Evolutionary conservation across 2,888 invertebrate species (phyloP).

Genomic region (Sepiola atlantica): DNA sequence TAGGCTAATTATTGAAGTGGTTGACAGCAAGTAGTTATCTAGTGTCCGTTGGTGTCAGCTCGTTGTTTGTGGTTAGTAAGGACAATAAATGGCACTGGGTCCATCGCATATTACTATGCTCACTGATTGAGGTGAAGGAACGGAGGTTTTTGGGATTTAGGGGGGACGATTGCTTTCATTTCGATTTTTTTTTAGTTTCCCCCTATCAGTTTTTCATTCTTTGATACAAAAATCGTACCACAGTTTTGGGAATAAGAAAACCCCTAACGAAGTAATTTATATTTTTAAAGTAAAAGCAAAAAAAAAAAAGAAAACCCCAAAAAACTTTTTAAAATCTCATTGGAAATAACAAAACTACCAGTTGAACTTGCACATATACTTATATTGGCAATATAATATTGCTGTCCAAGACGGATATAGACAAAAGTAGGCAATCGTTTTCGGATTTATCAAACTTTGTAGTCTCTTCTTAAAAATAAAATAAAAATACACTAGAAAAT

Average conservation of each 20-base stretch:
- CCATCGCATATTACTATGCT: not conserved
- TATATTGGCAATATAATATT: too few species aligned
- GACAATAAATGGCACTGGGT: not conserved
- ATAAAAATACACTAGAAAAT: too few species aligned
- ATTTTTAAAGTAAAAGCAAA: not conserved
- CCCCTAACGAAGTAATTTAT: accelerated
- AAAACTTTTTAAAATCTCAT: not conserved
- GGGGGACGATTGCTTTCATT: not conserved
- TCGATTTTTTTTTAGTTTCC: not conserved
- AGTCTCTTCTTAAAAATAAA: too few species aligned
- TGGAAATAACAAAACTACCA: not conserved
- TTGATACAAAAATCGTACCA: not conserved
- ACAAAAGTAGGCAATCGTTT: too few species aligned
- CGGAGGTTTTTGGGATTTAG: not conserved
- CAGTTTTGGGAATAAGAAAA: not conserved
- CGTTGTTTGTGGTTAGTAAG: not conserved
- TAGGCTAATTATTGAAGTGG: not conserved
- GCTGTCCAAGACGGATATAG: too few species aligned
- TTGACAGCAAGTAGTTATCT: not conserved
- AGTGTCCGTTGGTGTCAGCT: not conserved
- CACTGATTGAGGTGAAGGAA: not conserved
- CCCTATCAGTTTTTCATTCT: not conserved
- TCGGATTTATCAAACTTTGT: too few species aligned
- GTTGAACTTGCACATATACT: too few species aligned
- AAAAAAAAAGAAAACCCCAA: not conserved